Base-by-base conservation (phyloP, 2,797 vertebrate species). In the Dendrocincla fuliginosa region DNA sequence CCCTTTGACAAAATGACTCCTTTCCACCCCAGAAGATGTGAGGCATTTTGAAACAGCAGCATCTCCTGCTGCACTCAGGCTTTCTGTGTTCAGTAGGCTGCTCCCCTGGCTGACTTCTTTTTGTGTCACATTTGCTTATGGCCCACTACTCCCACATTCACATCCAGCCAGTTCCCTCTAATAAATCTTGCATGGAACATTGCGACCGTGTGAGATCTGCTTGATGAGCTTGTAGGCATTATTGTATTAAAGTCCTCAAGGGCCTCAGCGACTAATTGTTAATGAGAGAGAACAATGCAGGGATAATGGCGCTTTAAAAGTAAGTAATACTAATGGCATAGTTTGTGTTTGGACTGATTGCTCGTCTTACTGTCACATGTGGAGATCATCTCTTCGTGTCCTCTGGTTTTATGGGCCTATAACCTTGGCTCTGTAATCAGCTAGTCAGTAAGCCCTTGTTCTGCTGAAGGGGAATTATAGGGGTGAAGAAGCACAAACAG, bases 211-310 rank as follows among this genome's bases (percentile, higher is more conserved):
- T 86, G 85, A 93, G 92, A 82, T 91, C 60, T 88, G 70, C 74
- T 71, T 73, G 85, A 87, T 88, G 80, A 91, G 63, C 70, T 90
- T 79, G 85, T 90, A 88, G 42, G 27, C 85, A 87, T 93, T 93
- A 93, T 92, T 56, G 68, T 89, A 94, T 84, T 81, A 86, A 95
- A 95, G 83, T 93, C 93, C 91, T 95, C 95, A 94, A 86, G 91
- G 64, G 89, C 69, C 83, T 64, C 76, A 84, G 52, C 84, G 77
- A 90, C 77, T 95, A 93, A 96, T 52, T 94, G 94, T 87, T 96
- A 93, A 90, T 56, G 70, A 81, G 93, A 81, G 52, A 84, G 63
- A 95, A 96, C 87, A 90, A 94, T 74, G 77, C 33, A 30, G 59
- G 24, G 80, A 88, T 86, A 93, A 90, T 75, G 84, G 74, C 0